Percentiles rank a stretch among this genome's conserved stretches.
These are phyloP conservation scores for Stictocephala bisonia DNA, from an alignment of 2,888 invertebrate species.

Conservation along the genomic window DNA sequence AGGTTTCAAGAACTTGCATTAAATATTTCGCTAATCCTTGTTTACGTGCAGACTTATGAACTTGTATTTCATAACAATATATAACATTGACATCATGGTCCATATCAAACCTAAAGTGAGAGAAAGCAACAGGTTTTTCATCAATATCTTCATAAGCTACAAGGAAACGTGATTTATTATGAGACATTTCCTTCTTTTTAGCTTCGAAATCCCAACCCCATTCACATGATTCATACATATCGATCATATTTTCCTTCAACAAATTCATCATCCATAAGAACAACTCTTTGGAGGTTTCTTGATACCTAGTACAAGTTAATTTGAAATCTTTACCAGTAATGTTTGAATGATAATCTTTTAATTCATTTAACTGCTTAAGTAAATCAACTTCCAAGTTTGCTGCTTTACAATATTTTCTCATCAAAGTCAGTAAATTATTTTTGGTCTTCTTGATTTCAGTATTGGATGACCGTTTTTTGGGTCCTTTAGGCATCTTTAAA, in stretches of 20 bases:
- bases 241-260: conserved; percentile 83
- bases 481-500: too few species aligned
- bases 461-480: too few species aligned
- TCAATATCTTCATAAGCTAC: conserved; percentile 69
- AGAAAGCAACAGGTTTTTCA: conserved; percentile 74
- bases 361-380: not conserved
- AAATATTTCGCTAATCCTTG: conserved; percentile 87
- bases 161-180: conserved; percentile 79
- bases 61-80: conserved; percentile 90
- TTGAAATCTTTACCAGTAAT: not conserved
- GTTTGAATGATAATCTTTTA: not conserved
- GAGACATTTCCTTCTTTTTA: conserved; percentile 79
- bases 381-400: conserved; percentile 6
- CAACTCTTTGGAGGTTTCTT: conserved; percentile 61
- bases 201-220: conserved; percentile 85
- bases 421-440: not conserved
- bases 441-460: too few species aligned
- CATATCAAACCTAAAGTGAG: conserved; percentile 86
- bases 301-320: not conserved
- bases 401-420: not conserved
- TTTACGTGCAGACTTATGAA: conserved; percentile 76
- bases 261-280: conserved; percentile 79
- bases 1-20: conserved; percentile 79
- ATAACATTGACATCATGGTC: conserved; percentile 81
- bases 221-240: conserved; percentile 79